Conservation (phyloP, 2,888 invertebrate genomes). For the Thymelicus acteon region DNA sequence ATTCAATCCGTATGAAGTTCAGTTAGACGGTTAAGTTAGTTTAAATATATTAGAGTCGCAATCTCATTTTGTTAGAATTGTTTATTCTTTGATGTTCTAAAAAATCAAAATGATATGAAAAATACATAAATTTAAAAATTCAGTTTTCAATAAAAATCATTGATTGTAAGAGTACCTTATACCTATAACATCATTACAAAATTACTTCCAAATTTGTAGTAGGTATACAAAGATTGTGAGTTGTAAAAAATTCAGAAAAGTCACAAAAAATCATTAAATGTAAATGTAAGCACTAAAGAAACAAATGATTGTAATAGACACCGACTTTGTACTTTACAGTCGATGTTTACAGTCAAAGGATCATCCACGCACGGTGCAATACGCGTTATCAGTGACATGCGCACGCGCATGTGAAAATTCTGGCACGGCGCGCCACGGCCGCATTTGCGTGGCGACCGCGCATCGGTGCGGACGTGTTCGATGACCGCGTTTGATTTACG, state of each 20-base stretch:
- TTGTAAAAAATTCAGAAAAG: not conserved
- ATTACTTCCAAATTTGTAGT: not conserved
- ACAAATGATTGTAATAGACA: not conserved
- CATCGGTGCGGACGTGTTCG: slow-evolving; percentile 54
- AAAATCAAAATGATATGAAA: too few relatives aligned
- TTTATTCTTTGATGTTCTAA: too few relatives aligned
- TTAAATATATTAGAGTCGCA: too few relatives aligned
- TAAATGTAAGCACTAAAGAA: not conserved
- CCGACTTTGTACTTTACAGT: slow-evolving; percentile 3
- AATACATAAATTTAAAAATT: too few relatives aligned
- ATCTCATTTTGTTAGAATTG: too few relatives aligned
- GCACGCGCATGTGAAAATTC: slow-evolving; percentile 51
- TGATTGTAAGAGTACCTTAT: too few relatives aligned
- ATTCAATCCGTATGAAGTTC: too few relatives aligned
- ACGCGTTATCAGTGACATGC: slow-evolving; percentile 45
- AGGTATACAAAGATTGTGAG: not conserved
- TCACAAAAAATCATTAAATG: not conserved
- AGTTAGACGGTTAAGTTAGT: too few relatives aligned
- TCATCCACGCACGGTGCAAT: not conserved
- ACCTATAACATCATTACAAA: too few relatives aligned
- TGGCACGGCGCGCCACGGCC: slow-evolving; percentile 20
- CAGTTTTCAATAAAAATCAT: too few relatives aligned
- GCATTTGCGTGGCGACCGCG: slow-evolving; percentile 58
- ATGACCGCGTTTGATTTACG: slow-evolving; percentile 54
- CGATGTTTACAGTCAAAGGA: slow-evolving; percentile 10